A percentile compares a stretch with the other conserved stretches of the same genome.
phyloP scores from a whole-genome alignment of 2,113 vertebrate genomes.

The Helogale parvula region DNA sequence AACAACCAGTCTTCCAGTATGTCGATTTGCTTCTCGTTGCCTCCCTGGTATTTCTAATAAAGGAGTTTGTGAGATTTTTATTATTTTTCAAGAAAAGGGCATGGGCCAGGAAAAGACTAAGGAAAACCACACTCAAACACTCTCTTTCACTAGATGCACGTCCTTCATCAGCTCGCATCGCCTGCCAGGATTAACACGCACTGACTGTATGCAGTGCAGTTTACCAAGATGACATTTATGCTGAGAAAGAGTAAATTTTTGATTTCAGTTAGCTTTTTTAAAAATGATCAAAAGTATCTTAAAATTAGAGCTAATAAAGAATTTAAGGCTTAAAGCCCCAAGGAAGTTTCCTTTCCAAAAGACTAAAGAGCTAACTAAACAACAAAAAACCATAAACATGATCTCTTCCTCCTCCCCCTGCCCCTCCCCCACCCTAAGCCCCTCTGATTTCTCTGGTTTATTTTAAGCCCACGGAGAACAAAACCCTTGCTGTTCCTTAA shows the following conservation, averaged over 20 bases:
- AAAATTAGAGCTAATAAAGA: slow-evolving; percentile 39
- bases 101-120: not conserved
- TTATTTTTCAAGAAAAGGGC: not conserved
- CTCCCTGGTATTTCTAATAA: not conserved
- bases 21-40: slow-evolving; percentile 16
- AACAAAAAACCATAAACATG: slow-evolving; percentile 43
- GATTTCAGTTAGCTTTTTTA: not conserved
- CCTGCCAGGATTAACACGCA: not conserved
- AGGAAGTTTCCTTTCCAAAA: slow-evolving; percentile 45
- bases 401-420: slow-evolving; percentile 12
- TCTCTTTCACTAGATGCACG: not conserved
- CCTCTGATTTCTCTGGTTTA: slow-evolving; percentile 71
- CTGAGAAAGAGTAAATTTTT: not conserved
- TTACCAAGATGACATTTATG: not conserved
- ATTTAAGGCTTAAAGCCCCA: slow-evolving; percentile 12
- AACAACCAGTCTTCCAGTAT: not conserved
- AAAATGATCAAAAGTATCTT: slow-evolving; percentile 11
- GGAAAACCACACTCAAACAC: not conserved
- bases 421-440: not conserved
- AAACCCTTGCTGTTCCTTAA: slow-evolving; percentile 69
- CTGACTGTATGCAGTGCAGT: not conserved
- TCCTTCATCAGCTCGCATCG: not conserved
- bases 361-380: slow-evolving; percentile 38
- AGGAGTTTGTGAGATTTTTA: not conserved
- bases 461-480: slow-evolving; percentile 73